These are phyloP conservation scores for Artibeus jamaicensis DNA, from an alignment of 2,797 vertebrate species.

Conservation along the genomic window DNA sequence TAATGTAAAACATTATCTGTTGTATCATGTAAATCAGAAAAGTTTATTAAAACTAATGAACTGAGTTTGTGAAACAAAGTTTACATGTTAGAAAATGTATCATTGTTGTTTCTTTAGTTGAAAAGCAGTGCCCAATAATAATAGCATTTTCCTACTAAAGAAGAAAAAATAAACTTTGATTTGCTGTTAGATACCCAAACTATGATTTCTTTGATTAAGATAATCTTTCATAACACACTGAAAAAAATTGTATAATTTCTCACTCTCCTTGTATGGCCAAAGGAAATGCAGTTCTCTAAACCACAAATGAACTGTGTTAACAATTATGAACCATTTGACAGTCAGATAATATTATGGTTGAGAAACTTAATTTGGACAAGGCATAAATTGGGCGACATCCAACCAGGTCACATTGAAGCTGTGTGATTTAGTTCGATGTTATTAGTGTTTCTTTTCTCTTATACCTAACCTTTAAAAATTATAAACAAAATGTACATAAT, in stretches of 20 bases:
- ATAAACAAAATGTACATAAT: slow-evolving; percentile 7
- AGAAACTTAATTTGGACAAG: slow-evolving; percentile 66
- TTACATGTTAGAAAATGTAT: slow-evolving; percentile 42
- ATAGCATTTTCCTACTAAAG: slow-evolving; percentile 48
- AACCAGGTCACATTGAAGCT: slow-evolving; percentile 42
- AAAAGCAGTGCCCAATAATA: slow-evolving; percentile 36
- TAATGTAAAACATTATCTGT: slow-evolving; percentile 31
- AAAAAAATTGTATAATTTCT: slow-evolving; percentile 72
- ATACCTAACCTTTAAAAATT: slow-evolving; percentile 5
- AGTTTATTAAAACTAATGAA: slow-evolving; percentile 53
- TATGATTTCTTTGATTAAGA: slow-evolving; percentile 74
- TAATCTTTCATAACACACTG: slow-evolving; percentile 67
- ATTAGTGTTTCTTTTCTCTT: slow-evolving; percentile 53
- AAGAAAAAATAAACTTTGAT: slow-evolving; percentile 55
- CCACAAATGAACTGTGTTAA: slow-evolving; percentile 61
- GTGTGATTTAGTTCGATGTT: slow-evolving; percentile 48
- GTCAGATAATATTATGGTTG: slow-evolving; percentile 53
- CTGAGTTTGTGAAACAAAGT: slow-evolving; percentile 53
- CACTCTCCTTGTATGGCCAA: slow-evolving; percentile 59
- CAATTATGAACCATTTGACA: slow-evolving; percentile 65
- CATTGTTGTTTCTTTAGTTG: slow-evolving; percentile 34
- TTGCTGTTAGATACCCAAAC: slow-evolving; percentile 58
- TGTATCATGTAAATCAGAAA: slow-evolving; percentile 27
- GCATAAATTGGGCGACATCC: slow-evolving; percentile 36
- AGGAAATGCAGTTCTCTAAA: slow-evolving; percentile 58